Evolutionary conservation across 1,140 invertebrate genomes (phyloP).

Genomic region (Polypedilum vanderplanki): DNA sequence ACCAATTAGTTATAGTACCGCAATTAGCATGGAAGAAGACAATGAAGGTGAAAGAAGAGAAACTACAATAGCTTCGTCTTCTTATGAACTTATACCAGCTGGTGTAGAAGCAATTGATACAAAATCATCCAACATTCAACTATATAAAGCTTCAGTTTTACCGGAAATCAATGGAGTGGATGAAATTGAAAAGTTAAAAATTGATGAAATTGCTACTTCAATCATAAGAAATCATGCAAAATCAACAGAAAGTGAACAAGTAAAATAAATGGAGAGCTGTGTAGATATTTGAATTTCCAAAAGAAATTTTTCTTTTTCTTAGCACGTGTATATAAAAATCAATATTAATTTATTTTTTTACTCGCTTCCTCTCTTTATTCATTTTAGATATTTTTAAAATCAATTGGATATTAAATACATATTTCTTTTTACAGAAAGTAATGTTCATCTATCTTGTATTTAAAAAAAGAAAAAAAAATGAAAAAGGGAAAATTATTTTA

Average conservation of each 20-base stretch:
- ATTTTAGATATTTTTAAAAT: no score
- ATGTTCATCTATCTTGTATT: no score
- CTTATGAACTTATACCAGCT: not conserved
- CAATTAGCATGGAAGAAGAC: not conserved
- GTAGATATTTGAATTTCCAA: no score
- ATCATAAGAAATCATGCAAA: not conserved
- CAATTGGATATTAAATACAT: no score
- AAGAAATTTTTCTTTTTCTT: no score
- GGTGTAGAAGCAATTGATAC: not conserved
- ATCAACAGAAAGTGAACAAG: not conserved
- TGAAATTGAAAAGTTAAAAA: not conserved
- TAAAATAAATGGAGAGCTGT: no score
- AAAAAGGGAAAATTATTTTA: no score
- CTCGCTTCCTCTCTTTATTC: no score
- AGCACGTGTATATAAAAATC: no score
- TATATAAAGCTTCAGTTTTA: not conserved
- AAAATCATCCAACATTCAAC: not conserved
- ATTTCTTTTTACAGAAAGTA: no score
- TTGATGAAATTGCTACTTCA: not conserved
- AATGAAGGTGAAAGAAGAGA: not conserved
- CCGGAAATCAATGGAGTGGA: not conserved
- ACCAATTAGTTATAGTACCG: not conserved
- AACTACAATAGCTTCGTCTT: not conserved
- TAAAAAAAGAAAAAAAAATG: no score
- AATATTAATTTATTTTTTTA: no score